phyloP scores from a whole-genome alignment of 1,140 invertebrate species.

The Lineus longissimus region DNA sequence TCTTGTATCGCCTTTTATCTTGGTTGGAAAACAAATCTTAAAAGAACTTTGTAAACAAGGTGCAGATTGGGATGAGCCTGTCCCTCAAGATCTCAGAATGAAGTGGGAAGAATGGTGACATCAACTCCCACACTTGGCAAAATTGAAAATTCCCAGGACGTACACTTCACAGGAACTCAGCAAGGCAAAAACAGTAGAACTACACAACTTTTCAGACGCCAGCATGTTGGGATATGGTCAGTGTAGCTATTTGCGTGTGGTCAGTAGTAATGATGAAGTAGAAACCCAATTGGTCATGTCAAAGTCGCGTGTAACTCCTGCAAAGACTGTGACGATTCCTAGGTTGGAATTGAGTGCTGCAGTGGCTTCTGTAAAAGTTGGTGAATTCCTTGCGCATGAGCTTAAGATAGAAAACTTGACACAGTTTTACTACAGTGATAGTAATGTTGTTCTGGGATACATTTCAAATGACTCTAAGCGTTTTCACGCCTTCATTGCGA shows the following conservation, averaged over 20 bases:
- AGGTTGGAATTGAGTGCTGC: not conserved
- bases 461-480: not conserved
- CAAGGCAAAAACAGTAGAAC: not conserved
- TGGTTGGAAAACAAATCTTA: not conserved
- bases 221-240: not conserved
- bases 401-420: not conserved
- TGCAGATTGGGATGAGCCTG: not conserved
- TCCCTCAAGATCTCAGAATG: not conserved
- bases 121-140: not conserved
- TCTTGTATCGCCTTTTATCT: constrained; percentile 1
- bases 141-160: not conserved
- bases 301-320: not conserved
- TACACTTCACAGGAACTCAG: not conserved
- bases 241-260: not conserved
- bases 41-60: not conserved
- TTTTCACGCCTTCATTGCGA: constrained; percentile 2
- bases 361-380: not conserved
- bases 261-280: not conserved
- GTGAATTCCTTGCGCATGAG: no score
- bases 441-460: not conserved
- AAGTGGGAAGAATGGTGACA: not conserved
- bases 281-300: not conserved
- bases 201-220: not conserved
- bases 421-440: not conserved
- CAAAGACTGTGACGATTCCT: not conserved